These are phyloP conservation scores for Corythaixoides concolor DNA, from an alignment of 2,113 vertebrate species.

Conservation along the genomic window DNA sequence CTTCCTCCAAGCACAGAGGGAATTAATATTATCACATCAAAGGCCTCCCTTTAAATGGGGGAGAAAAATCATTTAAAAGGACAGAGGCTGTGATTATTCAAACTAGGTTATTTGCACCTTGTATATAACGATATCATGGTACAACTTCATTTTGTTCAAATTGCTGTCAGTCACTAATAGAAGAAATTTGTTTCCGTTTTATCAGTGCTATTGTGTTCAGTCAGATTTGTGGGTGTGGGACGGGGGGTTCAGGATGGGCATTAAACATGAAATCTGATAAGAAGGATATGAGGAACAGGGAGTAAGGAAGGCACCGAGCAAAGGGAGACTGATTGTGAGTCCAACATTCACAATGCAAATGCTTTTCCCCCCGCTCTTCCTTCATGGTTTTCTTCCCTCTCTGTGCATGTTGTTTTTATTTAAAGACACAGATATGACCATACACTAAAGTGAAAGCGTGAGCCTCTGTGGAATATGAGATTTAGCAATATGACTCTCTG, in stretches of 20 bases:
- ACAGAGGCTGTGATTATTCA: constrained; percentile 95
- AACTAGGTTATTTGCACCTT: constrained; percentile 92
- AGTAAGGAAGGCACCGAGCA: constrained; percentile 75
- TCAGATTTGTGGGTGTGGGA: constrained; percentile 66
- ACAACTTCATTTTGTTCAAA: constrained; percentile 97
- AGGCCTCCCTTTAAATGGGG: constrained; percentile 89
- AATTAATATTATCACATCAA: constrained; percentile 98
- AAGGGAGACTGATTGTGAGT: constrained; percentile 73
- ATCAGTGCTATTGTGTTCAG: constrained; percentile 86
- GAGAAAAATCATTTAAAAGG: constrained; percentile 96
- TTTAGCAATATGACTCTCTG: constrained; percentile 41
- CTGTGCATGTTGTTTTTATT: background rate
- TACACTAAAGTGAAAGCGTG: background rate
- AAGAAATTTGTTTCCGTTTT: constrained; percentile 92
- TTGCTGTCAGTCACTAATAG: constrained; percentile 93
- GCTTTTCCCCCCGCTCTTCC: background rate
- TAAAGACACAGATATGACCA: background rate
- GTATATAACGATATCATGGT: constrained; percentile 84
- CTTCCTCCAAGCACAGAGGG: constrained; percentile 81
- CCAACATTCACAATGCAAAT: constrained; percentile 78
- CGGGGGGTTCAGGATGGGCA: constrained; percentile 70
- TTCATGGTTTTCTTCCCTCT: background rate
- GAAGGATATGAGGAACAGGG: constrained; percentile 80
- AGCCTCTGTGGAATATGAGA: constrained; percentile 47
- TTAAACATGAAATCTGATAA: constrained; percentile 89